Evolutionary conservation across 2,113 vertebrate genomes (phyloP).

Genomic region (Carassius carassius): DNA sequence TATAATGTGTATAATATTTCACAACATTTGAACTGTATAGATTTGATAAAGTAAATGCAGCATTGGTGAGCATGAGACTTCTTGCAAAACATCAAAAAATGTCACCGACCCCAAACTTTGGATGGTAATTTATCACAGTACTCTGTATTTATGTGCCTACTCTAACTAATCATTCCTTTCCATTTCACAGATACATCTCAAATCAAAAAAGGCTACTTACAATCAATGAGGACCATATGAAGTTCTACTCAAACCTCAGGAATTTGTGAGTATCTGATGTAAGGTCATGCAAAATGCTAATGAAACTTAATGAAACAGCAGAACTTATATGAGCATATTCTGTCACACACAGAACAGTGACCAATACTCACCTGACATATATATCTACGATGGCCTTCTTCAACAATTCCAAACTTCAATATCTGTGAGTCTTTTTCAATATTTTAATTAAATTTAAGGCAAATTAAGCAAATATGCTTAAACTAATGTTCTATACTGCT

Average conservation of each 20-base stretch:
- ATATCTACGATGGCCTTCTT: constrained; percentile 88
- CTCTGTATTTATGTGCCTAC: not conserved
- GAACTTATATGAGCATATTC: not conserved
- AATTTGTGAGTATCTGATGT: constrained; percentile 88
- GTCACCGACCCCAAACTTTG: not conserved
- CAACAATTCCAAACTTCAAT: constrained; percentile 90
- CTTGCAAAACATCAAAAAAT: not conserved
- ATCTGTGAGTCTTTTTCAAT: constrained; percentile 77
- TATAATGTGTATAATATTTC: no score
- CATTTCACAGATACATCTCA: constrained; percentile 84
- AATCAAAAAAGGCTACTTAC: constrained; percentile 86
- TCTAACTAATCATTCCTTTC: not conserved
- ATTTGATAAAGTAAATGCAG: not conserved
- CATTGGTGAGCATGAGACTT: not conserved
- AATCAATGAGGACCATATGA: constrained; percentile 89
- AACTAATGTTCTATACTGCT: not conserved
- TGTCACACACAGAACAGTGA: constrained; percentile 84
- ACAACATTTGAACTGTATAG: not conserved
- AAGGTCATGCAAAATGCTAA: not conserved
- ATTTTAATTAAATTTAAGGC: no score
- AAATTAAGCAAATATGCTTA: no score
- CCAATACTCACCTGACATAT: constrained; percentile 84
- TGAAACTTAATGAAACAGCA: not conserved
- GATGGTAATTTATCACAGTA: not conserved
- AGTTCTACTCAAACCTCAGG: constrained; percentile 89